Conservation (phyloP, 2,888 invertebrate genomes). For the Lasius platythorax region DNA sequence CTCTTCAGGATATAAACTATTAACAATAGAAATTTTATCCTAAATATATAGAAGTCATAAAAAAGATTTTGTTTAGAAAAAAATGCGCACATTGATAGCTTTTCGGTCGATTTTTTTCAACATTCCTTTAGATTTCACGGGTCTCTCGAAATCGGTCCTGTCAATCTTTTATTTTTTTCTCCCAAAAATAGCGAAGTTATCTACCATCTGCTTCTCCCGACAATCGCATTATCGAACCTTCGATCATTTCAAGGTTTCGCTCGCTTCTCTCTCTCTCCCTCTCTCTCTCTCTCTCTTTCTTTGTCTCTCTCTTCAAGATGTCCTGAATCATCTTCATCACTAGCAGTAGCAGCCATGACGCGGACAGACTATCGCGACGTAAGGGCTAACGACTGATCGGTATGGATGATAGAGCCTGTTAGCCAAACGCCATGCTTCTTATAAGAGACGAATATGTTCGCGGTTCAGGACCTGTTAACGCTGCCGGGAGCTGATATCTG, state of each 20-base stretch:
- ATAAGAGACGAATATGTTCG: constrained; percentile 80
- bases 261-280: not conserved
- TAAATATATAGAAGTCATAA: not conserved
- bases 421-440: constrained; percentile 80
- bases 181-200: not conserved
- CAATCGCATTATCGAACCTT: not conserved
- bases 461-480: constrained; percentile 72
- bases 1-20: not conserved
- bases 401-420: constrained; percentile 79
- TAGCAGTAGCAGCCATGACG: constrained; percentile 42
- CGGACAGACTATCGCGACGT: constrained; percentile 71
- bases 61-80: not conserved
- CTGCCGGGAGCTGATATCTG: constrained; percentile 72
- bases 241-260: not conserved
- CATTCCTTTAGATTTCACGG: not conserved
- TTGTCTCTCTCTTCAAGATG: not conserved
- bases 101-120: not conserved
- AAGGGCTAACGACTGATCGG: constrained; percentile 82
- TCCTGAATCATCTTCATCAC: not conserved
- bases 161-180: not conserved
- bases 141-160: not conserved
- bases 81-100: not conserved
- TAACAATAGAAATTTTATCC: not conserved
- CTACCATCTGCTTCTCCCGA: not conserved
- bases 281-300: no score